These are phyloP conservation scores for Gryon sp. DNA, from an alignment of 1,140 invertebrate genomes.

Conservation along the genomic window DNA sequence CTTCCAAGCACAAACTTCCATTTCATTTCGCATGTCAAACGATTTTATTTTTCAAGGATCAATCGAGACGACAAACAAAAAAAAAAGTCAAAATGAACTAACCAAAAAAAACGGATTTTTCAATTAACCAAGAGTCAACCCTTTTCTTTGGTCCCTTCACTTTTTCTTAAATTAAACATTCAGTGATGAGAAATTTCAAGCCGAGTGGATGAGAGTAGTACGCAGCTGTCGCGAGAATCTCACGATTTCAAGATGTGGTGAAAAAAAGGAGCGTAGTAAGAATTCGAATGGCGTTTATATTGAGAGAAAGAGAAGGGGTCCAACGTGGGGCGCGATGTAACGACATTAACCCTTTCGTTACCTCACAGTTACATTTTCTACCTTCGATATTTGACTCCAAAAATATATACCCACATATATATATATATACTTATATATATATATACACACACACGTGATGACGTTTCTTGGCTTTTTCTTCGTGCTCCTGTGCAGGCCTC, in stretches of 20 bases:
- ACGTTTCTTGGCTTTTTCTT: constrained; percentile 63
- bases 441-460: constrained; percentile 49
- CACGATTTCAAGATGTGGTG: constrained; percentile 53
- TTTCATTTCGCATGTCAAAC: constrained; percentile 1
- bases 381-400: constrained; percentile 59
- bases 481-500: constrained; percentile 57
- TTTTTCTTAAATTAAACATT: constrained; percentile 57
- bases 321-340: constrained; percentile 38
- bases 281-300: constrained; percentile 27
- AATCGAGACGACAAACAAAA: no score
- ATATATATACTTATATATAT: no score
- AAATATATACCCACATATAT: no score
- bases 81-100: no score
- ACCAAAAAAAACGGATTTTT: constrained; percentile 16
- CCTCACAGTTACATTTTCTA: constrained; percentile 19
- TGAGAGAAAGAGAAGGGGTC: constrained; percentile 24
- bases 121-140: constrained; percentile 46
- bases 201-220: not conserved
- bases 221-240: constrained; percentile 54
- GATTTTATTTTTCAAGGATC: constrained; percentile 10
- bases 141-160: constrained; percentile 4
- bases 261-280: constrained; percentile 47
- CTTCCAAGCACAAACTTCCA: not conserved
- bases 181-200: constrained; percentile 30
- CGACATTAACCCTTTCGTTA: constrained; percentile 54